Evolutionary conservation across 2,797 vertebrate genomes (phyloP), one percentile per base, ranked within the genome.

Genomic region (Babyrousa celebensis): DNA sequence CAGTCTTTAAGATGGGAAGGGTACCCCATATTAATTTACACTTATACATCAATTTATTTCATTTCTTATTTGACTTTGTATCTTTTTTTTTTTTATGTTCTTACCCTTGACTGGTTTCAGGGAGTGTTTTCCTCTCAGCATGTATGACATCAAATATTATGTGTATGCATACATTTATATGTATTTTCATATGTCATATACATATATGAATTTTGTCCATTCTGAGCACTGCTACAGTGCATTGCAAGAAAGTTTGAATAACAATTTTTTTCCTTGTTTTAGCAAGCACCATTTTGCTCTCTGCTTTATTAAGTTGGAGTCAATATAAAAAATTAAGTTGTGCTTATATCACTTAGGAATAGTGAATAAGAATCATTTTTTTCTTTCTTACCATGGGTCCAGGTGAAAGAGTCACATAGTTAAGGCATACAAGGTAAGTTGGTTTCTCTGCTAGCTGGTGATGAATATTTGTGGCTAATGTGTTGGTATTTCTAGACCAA

Each of bases 221-320:
- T 56, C 6, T 40, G 27, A 89, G 27, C n/a, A 56, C 71, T 85
- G 43, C 93, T 67, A 86, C n/a, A 78, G 58, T 82, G 0, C 14
- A 25, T 58, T 85, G 21, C 5, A 29, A 85, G 4, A 54, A 40
- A 68, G 2, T 89, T 5, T 77, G 60, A 94, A n/a, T 89, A 86
- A 67, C 63, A 48, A 78, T n/a, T 92, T 83, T 29, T 15, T 78
- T 97, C 92, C 70, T 92, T 21, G 68, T 68, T 82, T 83, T 90
- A 77, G 82, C 18, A 96, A 94, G 40, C 0, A 21, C 67, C n/a
- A 29, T 68, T 92, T 43, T 20, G 27, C 36, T 14, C 9, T 20
- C 10, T 90, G 12, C 2, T 40, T 90, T 86, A 21, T 89, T 87
- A 77, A 3, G 14, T 85, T 71, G 83, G 77, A 75, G 5, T 80